A percentile compares a stretch with the other conserved stretches of the same genome.
phyloP scores from a whole-genome alignment of 2,113 vertebrate genomes.

The Bucco capensis region DNA sequence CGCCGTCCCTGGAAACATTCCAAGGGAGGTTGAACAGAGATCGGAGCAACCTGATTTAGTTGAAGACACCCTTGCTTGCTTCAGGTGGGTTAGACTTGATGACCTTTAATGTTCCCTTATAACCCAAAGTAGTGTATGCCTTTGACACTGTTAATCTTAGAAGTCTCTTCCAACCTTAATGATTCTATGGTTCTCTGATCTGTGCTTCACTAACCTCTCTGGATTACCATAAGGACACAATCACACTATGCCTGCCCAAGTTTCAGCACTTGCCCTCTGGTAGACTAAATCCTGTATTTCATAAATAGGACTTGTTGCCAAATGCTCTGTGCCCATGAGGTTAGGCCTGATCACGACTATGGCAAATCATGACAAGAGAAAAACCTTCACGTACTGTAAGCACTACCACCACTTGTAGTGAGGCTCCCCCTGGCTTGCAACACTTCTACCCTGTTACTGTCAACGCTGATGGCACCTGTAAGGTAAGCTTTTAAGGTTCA shows the following conservation, averaged over 20 bases:
- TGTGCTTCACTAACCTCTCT: no score
- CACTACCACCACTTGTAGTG: background rate
- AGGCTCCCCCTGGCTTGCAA: background rate
- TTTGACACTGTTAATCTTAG: no score
- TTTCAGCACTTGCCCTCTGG: background rate
- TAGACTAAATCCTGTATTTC: background rate
- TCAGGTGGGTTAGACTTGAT: background rate
- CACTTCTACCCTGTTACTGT: no score
- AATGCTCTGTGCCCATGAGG: fast-evolving
- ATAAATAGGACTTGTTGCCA: fast-evolving
- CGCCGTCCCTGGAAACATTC: no score
- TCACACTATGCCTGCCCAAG: no score
- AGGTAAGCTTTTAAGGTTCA: background rate
- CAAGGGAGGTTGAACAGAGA: background rate
- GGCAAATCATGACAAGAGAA: background rate
- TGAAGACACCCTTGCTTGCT: background rate
- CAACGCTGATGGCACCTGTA: background rate
- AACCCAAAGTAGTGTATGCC: no score
- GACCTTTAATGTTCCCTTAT: background rate
- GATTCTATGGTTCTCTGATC: background rate
- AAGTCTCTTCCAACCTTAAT: background rate
- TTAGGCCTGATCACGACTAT: no score
- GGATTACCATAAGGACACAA: fast-evolving
- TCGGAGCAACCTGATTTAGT: background rate
- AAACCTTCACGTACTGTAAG: background rate